Base-by-base conservation (phyloP, 2,888 invertebrate genomes). In the Agonopterix heracliana region DNA sequence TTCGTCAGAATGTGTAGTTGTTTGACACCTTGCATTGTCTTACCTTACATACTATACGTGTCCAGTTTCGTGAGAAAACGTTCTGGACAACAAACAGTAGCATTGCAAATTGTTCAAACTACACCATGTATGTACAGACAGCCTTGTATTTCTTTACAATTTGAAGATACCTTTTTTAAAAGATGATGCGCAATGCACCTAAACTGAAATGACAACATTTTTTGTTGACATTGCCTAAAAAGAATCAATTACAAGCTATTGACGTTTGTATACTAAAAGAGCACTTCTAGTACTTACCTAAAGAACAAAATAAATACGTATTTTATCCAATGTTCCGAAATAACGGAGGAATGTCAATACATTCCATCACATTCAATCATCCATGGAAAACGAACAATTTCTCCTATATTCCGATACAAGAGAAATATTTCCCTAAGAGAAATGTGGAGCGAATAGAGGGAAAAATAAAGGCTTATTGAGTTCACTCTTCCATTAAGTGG, bases 401-500 rank as follows among this genome's bases (percentile, higher is more conserved):
- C 26, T 26, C 26, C 26, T 26, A 26, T 26, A 26, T 26, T 26
- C 26, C 26, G 26, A 26, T 26, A 26, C 26, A 26, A 26, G 26
- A 26, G 26, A 26, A 26, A 26, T 26, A 3, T 26, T 26, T 26
- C 26, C 26, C 14, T 40, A 14, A 49, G 54, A 55, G 58, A 57
- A 60, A 61, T 54, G 56, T 59, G 56, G 53, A 60, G 47, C 53
- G 55, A 57, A 55, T 10, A 17, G 17, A 58, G 26, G 50, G 60
- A 63, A 71, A 74, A 72, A 74, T 69, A 68, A 74, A 74, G 68
- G 72, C 66, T 72, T 72, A 74, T 73, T 75, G 71, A 70, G 74
- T 75, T 71, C 75, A 71, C 64, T 77, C 71, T 73, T 71, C 71
- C 75, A 72, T 71, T 68, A 70, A 78, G 74, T 69, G 71, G 72